Evolutionary conservation across 1,140 invertebrate genomes (phyloP), one percentile per base, ranked within the genome.

Genomic region (Drosophila ambigua): DNA sequence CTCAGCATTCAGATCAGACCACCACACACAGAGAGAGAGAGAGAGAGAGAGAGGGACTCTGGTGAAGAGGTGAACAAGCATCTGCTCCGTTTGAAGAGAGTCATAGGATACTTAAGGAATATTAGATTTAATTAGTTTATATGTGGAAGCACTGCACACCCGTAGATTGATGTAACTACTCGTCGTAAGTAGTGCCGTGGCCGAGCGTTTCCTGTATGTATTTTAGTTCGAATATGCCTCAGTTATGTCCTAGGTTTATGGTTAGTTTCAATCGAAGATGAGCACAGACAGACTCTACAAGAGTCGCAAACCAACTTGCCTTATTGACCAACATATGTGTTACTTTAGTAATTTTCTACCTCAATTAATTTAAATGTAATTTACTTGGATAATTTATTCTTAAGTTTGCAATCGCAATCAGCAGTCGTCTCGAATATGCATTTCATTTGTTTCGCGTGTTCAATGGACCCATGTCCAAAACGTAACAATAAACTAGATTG

Each of bases 311-410:
- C 76, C 71, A 87, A 85, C 82, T 87, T 85, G 82, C 82, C 82
- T 85, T 87, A 87, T 76, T 65, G 75, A 84, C 72, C 80, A 77
- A 76, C 59, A 77, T 77, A 87, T 87, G 83, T 88, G 83, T 87
- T 88, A 88, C 67, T 87, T 88, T 85, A 85, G 83, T 85, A 88
- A 88, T 87, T 82, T 77, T 87, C 82, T 87, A 87, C 82, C 82
- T 87, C 82, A 87, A 69, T 76, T 87, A 76, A 87, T 87, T 87
- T 87, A 85, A 78, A 64, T 78, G 73, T 87, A 77, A 81, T 80
- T 80, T 79, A 80, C 65, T 65, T 60, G 72, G 52, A 76, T 73
- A 77, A 77, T 81, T 66, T 80, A 84, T 77, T 77, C 85, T 39
- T 74, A 84, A 84, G 80, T 61, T 58, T 60, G 81, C 72, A 68